phyloP scores from a whole-genome alignment of 1,140 invertebrate species.

The Pararge aegeria region DNA sequence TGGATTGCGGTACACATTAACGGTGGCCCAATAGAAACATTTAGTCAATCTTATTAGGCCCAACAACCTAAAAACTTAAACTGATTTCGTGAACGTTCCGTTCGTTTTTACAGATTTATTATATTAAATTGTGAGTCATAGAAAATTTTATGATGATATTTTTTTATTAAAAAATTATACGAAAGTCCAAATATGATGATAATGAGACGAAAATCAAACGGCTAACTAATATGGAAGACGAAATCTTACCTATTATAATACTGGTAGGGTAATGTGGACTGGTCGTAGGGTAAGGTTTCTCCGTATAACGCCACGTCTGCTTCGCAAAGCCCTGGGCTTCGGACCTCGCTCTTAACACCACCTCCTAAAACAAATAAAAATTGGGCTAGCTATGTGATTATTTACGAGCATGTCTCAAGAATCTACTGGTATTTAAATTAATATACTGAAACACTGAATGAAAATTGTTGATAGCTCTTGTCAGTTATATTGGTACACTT shows the following conservation, averaged over 20 bases:
- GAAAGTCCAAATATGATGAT: no score
- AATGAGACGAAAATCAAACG: no score
- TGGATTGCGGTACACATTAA: constrained; percentile 17
- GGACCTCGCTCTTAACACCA: constrained; percentile 82
- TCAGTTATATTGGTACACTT: no score
- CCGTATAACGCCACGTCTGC: constrained; percentile 75
- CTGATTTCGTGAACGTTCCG: neutral
- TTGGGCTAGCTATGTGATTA: no score
- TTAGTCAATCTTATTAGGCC: constrained; percentile 4
- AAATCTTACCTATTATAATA: constrained; percentile 86
- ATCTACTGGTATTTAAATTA: no score
- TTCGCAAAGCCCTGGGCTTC: constrained; percentile 81
- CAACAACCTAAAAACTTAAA: neutral
- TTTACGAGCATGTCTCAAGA: no score
- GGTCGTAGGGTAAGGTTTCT: constrained; percentile 76
- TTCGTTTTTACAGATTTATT: neutral
- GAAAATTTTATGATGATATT: no score
- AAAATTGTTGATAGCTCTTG: no score
- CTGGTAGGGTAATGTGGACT: constrained; percentile 81
- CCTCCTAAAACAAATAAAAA: constrained; percentile 41
- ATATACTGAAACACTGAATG: no score
- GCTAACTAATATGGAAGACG: no score
- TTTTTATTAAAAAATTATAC: no score
- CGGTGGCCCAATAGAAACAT: neutral
- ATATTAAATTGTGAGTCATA: neutral